Evolutionary conservation across 1,140 invertebrate species (phyloP).

Genomic region (Homarus americanus): DNA sequence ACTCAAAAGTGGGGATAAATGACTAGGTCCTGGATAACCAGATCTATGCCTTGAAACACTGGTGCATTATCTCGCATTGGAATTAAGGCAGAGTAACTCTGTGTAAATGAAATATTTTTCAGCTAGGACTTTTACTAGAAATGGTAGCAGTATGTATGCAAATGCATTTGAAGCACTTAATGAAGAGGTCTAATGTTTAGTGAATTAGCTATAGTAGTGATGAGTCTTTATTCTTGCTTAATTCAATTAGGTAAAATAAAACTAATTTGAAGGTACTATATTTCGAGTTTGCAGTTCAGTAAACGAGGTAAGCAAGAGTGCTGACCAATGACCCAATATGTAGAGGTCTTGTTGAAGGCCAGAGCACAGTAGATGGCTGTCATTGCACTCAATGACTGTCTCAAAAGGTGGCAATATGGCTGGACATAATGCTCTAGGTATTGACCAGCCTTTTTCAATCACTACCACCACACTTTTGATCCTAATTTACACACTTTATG

Average conservation of each 20-base stretch:
- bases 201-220: not conserved
- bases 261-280: not conserved
- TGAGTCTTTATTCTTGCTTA: constrained; percentile 13
- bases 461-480: not conserved
- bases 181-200: not conserved
- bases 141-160: not conserved
- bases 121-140: not conserved
- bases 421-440: not conserved
- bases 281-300: not conserved
- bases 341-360: not conserved
- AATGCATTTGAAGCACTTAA: not conserved
- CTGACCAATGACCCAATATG: not conserved
- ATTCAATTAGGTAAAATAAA: not conserved
- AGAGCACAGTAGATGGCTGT: not conserved
- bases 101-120: not conserved
- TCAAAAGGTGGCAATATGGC: not conserved
- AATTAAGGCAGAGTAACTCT: not conserved
- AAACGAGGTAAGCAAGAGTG: not conserved
- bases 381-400: not conserved
- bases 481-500: not conserved
- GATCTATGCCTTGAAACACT: not conserved
- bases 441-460: not conserved
- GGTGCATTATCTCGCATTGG: not conserved
- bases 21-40: not conserved
- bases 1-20: too few relatives aligned